Base-by-base conservation (phyloP, 2,888 invertebrate genomes). In the Latrodectus elegans region DNA sequence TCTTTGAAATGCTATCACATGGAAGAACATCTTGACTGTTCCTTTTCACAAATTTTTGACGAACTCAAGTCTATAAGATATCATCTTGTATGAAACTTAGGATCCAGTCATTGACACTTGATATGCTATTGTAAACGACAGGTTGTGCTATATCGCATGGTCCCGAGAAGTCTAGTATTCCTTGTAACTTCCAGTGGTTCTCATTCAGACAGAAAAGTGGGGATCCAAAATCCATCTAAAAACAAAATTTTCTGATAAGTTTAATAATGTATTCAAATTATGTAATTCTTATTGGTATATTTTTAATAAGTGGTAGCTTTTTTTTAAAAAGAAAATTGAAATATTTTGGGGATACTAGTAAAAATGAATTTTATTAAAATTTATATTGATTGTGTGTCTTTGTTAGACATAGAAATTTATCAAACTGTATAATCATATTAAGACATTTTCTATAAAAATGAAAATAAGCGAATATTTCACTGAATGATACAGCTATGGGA, bases 151-250 rank as follows among this genome's bases (percentile, higher is more conserved):
- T 53, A 49, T 84, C 80, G 51, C 88, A 88, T 12, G 75, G 70
- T 15, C 55, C 53, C 11, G 74, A 71, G 60, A 70, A 60, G 26
- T 60, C 74, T 53, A 84, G 67, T 11, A 88, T 11, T 8, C 88
- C 88, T 67, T 84, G 79, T 8, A 88, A 14, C 75, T 88, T 84
- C 88, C 88, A 88, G 11, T 70, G 55, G 6, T 74, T 74, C 17
- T 80, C 60, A 17, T 55, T 76, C 14, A 84, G 60, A 71, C 88
- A 88, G 15, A 84, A 76, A 10, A 88, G 52, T 8, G 88, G 76
- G 8, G 88, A 75, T n/a, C 88, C 88, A 15, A 55, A 22, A 55
- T 75, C 83, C 84, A 88, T 72, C 88, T 88, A 49, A 8, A 74
- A 65, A 76, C 38, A 4, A 52, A 15, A 6, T 38, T 38, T 38